Conservation (phyloP, 2,113 vertebrate genomes). For the Xiphorhynchus elegans region DNA sequence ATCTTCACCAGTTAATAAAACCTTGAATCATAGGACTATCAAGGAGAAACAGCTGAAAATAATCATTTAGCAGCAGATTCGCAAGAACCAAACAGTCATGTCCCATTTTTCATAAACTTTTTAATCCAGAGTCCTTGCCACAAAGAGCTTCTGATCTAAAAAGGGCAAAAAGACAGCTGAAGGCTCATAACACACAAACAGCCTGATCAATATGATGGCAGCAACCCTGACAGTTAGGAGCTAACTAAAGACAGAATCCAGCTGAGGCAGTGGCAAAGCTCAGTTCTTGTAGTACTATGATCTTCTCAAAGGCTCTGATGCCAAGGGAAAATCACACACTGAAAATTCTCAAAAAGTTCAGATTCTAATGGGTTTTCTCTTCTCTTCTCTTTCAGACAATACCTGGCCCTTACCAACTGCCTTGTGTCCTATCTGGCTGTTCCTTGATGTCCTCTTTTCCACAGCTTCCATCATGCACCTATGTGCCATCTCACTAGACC, state of each 20-base stretch:
- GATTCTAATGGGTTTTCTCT: slow-evolving; percentile 35
- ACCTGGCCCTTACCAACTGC: slow-evolving; percentile 90
- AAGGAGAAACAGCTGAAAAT: not conserved
- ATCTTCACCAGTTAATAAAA: not conserved
- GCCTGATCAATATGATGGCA: not conserved
- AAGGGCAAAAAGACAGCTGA: not conserved
- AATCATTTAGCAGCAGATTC: not conserved
- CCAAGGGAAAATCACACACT: not conserved
- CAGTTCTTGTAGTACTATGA: not conserved
- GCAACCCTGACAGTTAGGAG: not conserved
- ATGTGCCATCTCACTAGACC: slow-evolving; percentile 97
- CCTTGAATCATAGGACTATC: not conserved
- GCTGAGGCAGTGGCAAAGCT: not conserved
- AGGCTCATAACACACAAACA: not conserved
- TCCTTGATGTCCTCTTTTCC: slow-evolving; percentile 97
- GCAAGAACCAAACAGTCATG: not conserved
- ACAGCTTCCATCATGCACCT: slow-evolving; percentile 98
- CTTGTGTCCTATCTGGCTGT: slow-evolving; percentile 95
- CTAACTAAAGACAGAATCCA: not conserved
- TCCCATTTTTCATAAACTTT: not conserved
- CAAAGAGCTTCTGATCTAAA: not conserved
- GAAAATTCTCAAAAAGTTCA: not conserved
- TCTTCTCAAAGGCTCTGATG: not conserved
- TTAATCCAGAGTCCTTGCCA: not conserved
- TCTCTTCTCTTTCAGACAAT: slow-evolving; percentile 83